These are phyloP conservation scores for Cephus pulcher DNA, from an alignment of 2,888 invertebrate species.

Conservation along the genomic window DNA sequence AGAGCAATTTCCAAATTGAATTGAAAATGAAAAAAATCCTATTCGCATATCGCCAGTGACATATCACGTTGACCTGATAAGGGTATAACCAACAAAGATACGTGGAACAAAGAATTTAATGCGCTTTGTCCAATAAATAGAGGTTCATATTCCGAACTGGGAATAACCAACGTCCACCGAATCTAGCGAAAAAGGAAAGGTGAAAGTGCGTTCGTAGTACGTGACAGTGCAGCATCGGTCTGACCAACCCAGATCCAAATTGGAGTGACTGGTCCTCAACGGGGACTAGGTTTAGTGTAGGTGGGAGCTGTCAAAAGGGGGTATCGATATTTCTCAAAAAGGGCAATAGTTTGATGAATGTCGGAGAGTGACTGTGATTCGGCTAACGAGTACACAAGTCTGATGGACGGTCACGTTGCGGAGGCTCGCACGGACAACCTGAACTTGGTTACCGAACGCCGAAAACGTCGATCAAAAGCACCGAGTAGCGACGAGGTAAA, in stretches of 20 bases:
- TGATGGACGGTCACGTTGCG: conserved; percentile 88
- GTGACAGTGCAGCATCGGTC: background rate
- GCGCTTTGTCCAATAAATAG: no score
- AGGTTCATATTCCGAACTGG: no score
- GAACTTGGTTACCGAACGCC: conserved; percentile 70
- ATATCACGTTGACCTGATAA: no score
- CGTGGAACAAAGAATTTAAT: no score
- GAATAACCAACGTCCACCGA: no score
- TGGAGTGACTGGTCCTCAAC: background rate
- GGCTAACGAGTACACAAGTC: conserved; percentile 81
- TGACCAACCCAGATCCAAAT: background rate
- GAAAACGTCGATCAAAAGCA: conserved; percentile 70
- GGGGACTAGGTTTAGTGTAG: background rate
- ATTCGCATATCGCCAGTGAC: no score
- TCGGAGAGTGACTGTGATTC: conserved; percentile 72
- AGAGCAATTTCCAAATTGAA: no score
- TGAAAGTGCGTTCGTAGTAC: no score
- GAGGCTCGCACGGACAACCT: conserved; percentile 71
- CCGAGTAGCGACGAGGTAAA: conserved; percentile 64
- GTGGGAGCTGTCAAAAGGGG: background rate
- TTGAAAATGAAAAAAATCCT: no score
- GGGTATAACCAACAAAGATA: no score
- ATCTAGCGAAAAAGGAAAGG: no score
- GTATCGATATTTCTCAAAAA: background rate
- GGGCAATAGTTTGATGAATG: conserved; percentile 59